These are phyloP conservation scores for Pollenia amentaria DNA, from an alignment of 2,888 invertebrate genomes.

Conservation along the genomic window DNA sequence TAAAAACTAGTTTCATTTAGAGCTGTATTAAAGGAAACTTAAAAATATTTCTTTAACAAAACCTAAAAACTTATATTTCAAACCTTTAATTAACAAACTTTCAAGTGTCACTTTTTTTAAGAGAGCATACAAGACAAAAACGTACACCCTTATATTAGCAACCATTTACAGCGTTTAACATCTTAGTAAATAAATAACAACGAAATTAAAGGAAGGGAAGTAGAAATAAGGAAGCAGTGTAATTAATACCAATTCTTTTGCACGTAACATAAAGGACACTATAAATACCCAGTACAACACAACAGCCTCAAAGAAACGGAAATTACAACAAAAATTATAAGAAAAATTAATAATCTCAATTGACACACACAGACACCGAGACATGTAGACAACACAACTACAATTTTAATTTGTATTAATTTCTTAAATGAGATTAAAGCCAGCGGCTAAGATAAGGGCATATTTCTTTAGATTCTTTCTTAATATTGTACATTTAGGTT, in stretches of 20 bases:
- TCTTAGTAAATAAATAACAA: slow-evolving; percentile 10
- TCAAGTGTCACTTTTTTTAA: neutral
- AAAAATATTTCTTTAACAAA: too few relatives aligned
- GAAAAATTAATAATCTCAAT: slow-evolving; percentile 13
- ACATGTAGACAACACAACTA: slow-evolving; percentile 14
- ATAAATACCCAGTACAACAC: slow-evolving; percentile 20
- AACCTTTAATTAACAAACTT: slow-evolving; percentile 6
- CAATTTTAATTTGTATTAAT: slow-evolving; percentile 66
- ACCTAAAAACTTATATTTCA: neutral
- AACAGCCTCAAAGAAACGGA: slow-evolving; percentile 46
- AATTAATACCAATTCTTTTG: slow-evolving; percentile 73
- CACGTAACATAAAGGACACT: slow-evolving; percentile 69
- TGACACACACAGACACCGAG: slow-evolving; percentile 9
- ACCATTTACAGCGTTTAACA: slow-evolving; percentile 19
- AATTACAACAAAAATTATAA: slow-evolving; percentile 20
- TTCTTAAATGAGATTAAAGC: slow-evolving; percentile 63
- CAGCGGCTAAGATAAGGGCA: slow-evolving; percentile 65
- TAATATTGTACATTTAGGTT: neutral
- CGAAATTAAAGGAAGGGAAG: slow-evolving; percentile 24
- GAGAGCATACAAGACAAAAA: neutral
- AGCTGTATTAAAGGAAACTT: too few relatives aligned
- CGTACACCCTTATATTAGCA: slow-evolving; percentile 2
- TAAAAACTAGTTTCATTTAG: too few relatives aligned
- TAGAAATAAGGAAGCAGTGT: slow-evolving; percentile 59
- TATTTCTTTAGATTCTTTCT: slow-evolving; percentile 27